A percentile compares a stretch with the other conserved stretches of the same genome.
These are phyloP conservation scores for Melinopterus prodromus DNA, from an alignment of 2,888 invertebrate species.

Conservation along the genomic window DNA sequence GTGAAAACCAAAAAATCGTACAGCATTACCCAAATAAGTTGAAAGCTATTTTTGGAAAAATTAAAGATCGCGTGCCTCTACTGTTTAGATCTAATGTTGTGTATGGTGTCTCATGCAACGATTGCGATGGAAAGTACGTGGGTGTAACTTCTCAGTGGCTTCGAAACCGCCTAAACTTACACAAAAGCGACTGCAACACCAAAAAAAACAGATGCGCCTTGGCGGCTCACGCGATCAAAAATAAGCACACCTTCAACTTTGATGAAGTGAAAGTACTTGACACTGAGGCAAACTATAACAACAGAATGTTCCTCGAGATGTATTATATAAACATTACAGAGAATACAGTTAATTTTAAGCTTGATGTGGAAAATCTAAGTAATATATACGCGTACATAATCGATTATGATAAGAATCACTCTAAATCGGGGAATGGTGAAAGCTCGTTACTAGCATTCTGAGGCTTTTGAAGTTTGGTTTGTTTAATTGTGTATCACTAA, in stretches of 20 bases:
- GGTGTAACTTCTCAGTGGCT: conserved; percentile 28
- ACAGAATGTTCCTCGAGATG: conserved; percentile 9
- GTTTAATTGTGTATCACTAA: too few species aligned
- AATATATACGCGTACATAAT: background rate
- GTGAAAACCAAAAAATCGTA: background rate
- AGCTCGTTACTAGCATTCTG: background rate
- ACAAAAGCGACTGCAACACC: conserved; percentile 22
- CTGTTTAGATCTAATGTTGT: conserved; percentile 14
- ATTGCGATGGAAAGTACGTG: conserved; percentile 9
- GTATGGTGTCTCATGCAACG: background rate
- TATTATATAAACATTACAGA: background rate
- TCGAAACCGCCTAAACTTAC: conserved; percentile 21
- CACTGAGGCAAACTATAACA: conserved; percentile 6
- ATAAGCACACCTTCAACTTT: conserved; percentile 21
- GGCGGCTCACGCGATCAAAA: conserved; percentile 17
- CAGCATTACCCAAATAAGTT: background rate
- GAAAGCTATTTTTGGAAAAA: background rate
- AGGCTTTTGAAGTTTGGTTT: background rate
- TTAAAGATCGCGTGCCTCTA: background rate
- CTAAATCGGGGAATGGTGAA: background rate
- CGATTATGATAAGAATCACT: background rate
- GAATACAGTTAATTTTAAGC: conserved; percentile 1
- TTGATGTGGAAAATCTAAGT: background rate
- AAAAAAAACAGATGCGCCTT: conserved; percentile 22
- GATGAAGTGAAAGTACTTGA: background rate